Conservation (phyloP, 2,113 vertebrate species). For the Pao palembangensis region DNA sequence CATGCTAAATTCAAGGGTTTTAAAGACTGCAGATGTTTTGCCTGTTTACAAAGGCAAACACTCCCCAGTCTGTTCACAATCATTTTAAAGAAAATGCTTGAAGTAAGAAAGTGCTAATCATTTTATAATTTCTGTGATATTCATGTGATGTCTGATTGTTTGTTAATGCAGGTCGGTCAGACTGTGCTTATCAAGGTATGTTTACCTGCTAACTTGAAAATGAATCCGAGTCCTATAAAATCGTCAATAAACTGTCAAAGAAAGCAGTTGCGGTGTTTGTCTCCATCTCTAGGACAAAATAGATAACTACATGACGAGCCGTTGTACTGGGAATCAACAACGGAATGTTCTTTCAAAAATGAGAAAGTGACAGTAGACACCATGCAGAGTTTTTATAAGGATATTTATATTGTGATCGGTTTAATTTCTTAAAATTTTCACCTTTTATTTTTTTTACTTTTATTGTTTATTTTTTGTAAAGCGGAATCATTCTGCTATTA, state of each 20-base stretch:
- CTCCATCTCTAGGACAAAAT: slow-evolving; percentile 53
- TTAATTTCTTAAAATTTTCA: not conserved
- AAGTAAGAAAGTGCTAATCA: not conserved
- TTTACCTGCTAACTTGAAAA: not conserved
- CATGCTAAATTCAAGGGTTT: slow-evolving; percentile 34
- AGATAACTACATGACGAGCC: not conserved
- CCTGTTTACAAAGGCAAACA: slow-evolving; percentile 2
- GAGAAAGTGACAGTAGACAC: too few relatives aligned
- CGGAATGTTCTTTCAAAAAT: too few relatives aligned
- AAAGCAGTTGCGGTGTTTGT: slow-evolving; percentile 45
- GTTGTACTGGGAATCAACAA: too few relatives aligned
- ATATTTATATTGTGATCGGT: too few relatives aligned
- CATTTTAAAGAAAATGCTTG: slow-evolving; percentile 1
- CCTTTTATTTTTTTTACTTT: not conserved
- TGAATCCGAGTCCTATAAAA: not conserved
- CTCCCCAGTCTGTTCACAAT: too few relatives aligned
- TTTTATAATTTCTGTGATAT: not conserved
- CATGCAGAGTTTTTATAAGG: too few relatives aligned
- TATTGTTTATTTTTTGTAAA: not conserved
- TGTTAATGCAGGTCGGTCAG: not conserved
- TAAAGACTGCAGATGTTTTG: slow-evolving; percentile 33
- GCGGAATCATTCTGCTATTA: slow-evolving; percentile 38
- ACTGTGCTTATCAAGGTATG: not conserved
- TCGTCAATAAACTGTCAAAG: not conserved
- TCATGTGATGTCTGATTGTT: not conserved